Base-by-base conservation (phyloP, 2,888 invertebrate genomes). In the Trichogramma dendrolimi region DNA sequence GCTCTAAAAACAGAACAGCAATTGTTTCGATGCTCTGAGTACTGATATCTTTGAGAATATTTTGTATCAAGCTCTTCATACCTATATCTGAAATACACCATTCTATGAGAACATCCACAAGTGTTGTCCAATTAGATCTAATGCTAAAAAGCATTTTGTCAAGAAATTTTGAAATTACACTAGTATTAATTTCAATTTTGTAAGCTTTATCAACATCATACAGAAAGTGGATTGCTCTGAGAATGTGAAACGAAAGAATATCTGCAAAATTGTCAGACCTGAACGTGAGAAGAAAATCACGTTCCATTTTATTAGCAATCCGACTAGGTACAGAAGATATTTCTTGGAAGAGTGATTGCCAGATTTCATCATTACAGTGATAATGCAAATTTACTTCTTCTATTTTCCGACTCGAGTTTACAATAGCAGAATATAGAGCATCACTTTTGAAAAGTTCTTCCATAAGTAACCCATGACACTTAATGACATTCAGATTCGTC, bases 271-370 rank as follows among this genome's bases (percentile, higher is more conserved):
- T 81, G 11, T 83, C 80, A 0, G 83, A 80, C 0, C 82, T 78
- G 72, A 89, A 90, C 14, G 83, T 80, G 62, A 82, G 80, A 0
- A 86, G 84, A 5, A 85, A 80, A 42, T 84, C 79, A 1, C 79
- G 80, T 64, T 85, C 79, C 41, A 87, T 69, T 69, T 82, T 83
- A 72, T 93, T 93, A 6, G 90, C 89, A 49, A 92, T 80, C 67
- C 87, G 81, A 70, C 82, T 86, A 0, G 92, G 91, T 56, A 92
- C 70, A 2, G 89, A 87, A 6, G 86, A 79, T 57, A 91, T 70
- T 53, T 85, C 70, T 71, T 88, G 88, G 0, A 88, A 81, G 38
- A 83, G 84, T 44, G 80, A 81, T 63, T 83, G 81, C 82, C 85
- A 85, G 40, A 68, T 70, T 47, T 75, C 71, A 10, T 75, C 67